A percentile compares a stretch with the other conserved stretches of the same genome.
Evolutionary conservation across 1,140 invertebrate genomes (phyloP).

Genomic region (Drosophila carrolli): DNA sequence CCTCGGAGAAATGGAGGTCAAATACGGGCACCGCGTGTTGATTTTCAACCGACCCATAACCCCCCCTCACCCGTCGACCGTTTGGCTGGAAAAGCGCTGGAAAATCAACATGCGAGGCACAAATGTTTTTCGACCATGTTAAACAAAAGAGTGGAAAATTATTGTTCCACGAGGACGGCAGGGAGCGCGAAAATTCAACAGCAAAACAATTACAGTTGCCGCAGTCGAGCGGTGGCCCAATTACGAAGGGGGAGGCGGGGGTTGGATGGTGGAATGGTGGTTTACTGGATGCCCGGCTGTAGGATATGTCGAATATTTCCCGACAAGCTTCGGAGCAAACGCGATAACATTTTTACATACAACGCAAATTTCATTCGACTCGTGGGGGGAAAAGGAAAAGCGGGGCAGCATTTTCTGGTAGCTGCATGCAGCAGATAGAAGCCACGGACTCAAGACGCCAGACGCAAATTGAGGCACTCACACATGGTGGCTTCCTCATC

Average conservation of each 20-base stretch:
- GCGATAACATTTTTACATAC: slow-evolving; percentile 78
- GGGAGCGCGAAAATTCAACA: slow-evolving; percentile 56
- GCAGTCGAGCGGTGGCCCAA: slow-evolving; percentile 62
- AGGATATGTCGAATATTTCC: slow-evolving; percentile 63
- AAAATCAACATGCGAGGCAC: slow-evolving; percentile 54
- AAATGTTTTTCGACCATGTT: slow-evolving; percentile 54
- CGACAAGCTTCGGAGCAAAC: slow-evolving; percentile 58
- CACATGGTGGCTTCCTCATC: slow-evolving; percentile 25
- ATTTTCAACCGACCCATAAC: slow-evolving; percentile 3
- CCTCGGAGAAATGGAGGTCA: slow-evolving; percentile 63
- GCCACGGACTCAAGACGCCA: slow-evolving; percentile 19
- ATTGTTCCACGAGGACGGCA: slow-evolving; percentile 28
- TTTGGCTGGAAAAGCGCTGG: slow-evolving; percentile 36
- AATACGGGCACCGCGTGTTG: slow-evolving; percentile 36
- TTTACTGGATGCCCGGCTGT: slow-evolving; percentile 17
- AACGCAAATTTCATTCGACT: slow-evolving; percentile 63
- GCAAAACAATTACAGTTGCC: slow-evolving; percentile 77
- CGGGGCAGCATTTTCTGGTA: slow-evolving; percentile 30
- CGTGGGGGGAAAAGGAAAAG: slow-evolving; percentile 2
- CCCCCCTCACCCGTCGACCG: not conserved
- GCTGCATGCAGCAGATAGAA: slow-evolving; percentile 30
- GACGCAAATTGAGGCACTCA: slow-evolving; percentile 45
- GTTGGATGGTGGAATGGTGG: slow-evolving; percentile 5
- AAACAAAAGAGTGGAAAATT: slow-evolving; percentile 56
- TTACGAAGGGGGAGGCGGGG: slow-evolving; percentile 31